Conservation (phyloP, 1,140 invertebrate species). For the Rhopalosiphum padi region DNA sequence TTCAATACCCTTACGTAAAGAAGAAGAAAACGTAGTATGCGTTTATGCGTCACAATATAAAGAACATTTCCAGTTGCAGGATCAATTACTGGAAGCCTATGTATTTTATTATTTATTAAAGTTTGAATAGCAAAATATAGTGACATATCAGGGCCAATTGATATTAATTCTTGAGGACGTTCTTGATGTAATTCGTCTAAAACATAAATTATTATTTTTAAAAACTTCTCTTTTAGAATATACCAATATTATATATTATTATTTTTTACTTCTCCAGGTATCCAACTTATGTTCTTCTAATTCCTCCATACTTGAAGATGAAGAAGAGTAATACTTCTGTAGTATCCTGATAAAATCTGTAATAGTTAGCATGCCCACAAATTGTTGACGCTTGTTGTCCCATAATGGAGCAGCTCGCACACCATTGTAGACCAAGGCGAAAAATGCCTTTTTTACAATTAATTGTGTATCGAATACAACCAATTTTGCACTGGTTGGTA, state of each 20-base stretch:
- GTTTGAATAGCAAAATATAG: conserved; percentile 92
- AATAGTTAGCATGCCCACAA: conserved; percentile 97
- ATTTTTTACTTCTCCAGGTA: conserved; percentile 83
- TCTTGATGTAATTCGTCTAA: conserved; percentile 72
- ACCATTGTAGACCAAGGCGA: conserved; percentile 98
- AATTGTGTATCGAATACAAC: conserved; percentile 99
- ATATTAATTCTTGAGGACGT: conserved; percentile 78
- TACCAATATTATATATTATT: not conserved
- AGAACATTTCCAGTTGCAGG: conserved; percentile 93
- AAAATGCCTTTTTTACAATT: conserved; percentile 98
- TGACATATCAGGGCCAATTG: conserved; percentile 86
- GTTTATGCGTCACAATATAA: conserved; percentile 98
- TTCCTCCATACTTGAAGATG: conserved; percentile 90
- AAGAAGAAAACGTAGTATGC: conserved; percentile 97
- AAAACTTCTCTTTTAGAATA: not conserved
- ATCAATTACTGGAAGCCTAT: conserved; percentile 96
- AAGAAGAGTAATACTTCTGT: conserved; percentile 96
- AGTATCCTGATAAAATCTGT: conserved; percentile 99
- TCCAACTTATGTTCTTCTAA: conserved; percentile 97
- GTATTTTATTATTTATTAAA: conserved; percentile 92
- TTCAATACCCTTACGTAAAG: conserved; percentile 87
- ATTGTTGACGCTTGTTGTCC: conserved; percentile 91
- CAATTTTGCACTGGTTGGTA: conserved; percentile 97
- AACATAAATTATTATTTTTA: not conserved
- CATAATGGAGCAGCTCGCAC: conserved; percentile 97